Conservation (phyloP, 2,888 invertebrate species). For the Pammene aurita region DNA sequence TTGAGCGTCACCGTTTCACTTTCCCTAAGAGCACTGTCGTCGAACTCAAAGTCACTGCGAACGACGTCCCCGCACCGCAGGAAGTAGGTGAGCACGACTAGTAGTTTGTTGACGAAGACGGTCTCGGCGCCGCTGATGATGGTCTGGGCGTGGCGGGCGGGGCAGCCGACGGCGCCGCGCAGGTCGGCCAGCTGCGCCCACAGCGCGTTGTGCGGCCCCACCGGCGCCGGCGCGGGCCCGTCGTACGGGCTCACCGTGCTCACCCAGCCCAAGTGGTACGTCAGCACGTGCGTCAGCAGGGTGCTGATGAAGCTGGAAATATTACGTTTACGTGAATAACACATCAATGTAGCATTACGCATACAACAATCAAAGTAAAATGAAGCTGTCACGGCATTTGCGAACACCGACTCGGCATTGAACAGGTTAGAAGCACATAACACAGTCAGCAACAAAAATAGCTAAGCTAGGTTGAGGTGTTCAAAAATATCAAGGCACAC, state of each 20-base stretch:
- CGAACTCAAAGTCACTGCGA: conserved; percentile 71
- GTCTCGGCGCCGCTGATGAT: conserved; percentile 89
- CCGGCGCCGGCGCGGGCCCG: conserved; percentile 59
- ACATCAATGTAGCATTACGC: too few species aligned
- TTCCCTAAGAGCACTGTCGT: conserved; percentile 65
- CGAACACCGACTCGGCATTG: too few species aligned
- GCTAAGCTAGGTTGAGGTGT: too few species aligned
- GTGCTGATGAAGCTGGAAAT: conserved; percentile 94
- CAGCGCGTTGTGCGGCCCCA: conserved; percentile 90
- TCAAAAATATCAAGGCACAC: too few species aligned
- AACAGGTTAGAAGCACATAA: too few species aligned
- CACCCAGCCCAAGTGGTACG: conserved; percentile 96
- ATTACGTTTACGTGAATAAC: conserved; percentile 41
- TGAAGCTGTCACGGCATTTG: too few species aligned
- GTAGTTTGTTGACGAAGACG: conserved; percentile 87
- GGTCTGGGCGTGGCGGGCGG: conserved; percentile 90
- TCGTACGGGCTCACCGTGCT: conserved; percentile 87
- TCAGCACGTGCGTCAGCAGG: conserved; percentile 92
- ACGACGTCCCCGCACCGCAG: conserved; percentile 90
- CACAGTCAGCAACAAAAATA: too few species aligned
- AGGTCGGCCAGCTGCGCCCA: conserved; percentile 95
- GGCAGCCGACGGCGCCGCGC: conserved; percentile 92
- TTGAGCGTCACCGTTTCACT: conserved; percentile 59
- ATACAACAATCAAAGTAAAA: too few species aligned
- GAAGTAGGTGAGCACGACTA: conserved; percentile 93